Percentiles rank a stretch among this genome's conserved stretches.
These are phyloP conservation scores for Iphiclides podalirius DNA, from an alignment of 2,888 invertebrate genomes.

Conservation along the genomic window DNA sequence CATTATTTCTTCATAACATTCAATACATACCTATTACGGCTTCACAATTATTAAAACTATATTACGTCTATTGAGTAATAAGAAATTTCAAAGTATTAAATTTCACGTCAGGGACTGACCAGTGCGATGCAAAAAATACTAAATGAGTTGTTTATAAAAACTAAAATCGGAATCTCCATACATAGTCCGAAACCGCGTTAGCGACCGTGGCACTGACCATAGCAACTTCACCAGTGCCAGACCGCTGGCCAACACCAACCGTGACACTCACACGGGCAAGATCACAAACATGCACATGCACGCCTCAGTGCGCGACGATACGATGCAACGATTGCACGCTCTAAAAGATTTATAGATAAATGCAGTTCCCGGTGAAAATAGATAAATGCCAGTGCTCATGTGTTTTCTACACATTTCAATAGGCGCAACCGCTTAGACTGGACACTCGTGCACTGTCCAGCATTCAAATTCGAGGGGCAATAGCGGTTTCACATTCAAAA, in stretches of 20 bases:
- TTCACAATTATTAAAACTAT: no score
- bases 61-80: no score
- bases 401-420: constrained; percentile 75
- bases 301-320: constrained; percentile 72
- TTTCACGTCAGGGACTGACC: no score
- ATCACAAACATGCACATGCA: constrained; percentile 45
- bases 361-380: constrained; percentile 80
- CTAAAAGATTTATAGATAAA: constrained; percentile 81
- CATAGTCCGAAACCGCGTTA: no score
- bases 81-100: no score
- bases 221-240: constrained; percentile 42
- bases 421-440: constrained; percentile 65
- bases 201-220: constrained; percentile 57
- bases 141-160: no score
- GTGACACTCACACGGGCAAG: constrained; percentile 29
- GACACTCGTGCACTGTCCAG: constrained; percentile 51
- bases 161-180: no score
- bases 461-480: constrained; percentile 39
- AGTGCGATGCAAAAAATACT: no score
- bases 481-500: constrained; percentile 54
- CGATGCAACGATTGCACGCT: constrained; percentile 80
- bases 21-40: no score
- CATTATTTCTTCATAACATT: no score
- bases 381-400: constrained; percentile 77
- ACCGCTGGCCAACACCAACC: constrained; percentile 45